Conservation (phyloP, 2,113 vertebrate species). For the Aythya baeri region DNA sequence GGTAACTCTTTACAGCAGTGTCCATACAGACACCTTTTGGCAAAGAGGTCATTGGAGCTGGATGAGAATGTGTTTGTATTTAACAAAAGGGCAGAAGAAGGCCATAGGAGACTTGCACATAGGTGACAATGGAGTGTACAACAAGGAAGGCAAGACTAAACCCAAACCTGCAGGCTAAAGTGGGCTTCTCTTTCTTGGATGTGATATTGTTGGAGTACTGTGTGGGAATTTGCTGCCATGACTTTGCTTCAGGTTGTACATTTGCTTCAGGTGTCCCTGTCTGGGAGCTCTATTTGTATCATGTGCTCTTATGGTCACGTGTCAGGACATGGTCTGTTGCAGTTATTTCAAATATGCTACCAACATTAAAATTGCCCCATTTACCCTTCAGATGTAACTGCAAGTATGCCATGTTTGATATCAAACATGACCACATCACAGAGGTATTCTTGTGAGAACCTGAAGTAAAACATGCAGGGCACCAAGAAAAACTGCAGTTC, state of each 20-base stretch:
- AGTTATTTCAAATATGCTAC: background rate
- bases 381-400: background rate
- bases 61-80: background rate
- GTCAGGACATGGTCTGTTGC: background rate
- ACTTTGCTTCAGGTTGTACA: background rate
- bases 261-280: background rate
- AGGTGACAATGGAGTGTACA: background rate
- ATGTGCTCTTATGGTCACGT: background rate
- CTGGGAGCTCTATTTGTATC: background rate
- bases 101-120: background rate
- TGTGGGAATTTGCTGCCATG: background rate
- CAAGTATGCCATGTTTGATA: background rate
- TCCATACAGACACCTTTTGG: background rate
- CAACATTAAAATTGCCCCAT: background rate
- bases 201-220: background rate
- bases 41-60: background rate
- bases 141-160: background rate
- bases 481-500: background rate
- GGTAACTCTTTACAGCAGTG: background rate
- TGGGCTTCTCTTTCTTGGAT: background rate
- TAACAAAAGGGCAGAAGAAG: background rate
- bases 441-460: background rate
- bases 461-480: background rate
- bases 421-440: background rate
- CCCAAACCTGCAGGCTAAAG: background rate